A percentile compares a stretch with the other conserved stretches of the same genome.
phyloP scores from a whole-genome alignment of 2,888 invertebrate species.

The Lamproptera curius region DNA sequence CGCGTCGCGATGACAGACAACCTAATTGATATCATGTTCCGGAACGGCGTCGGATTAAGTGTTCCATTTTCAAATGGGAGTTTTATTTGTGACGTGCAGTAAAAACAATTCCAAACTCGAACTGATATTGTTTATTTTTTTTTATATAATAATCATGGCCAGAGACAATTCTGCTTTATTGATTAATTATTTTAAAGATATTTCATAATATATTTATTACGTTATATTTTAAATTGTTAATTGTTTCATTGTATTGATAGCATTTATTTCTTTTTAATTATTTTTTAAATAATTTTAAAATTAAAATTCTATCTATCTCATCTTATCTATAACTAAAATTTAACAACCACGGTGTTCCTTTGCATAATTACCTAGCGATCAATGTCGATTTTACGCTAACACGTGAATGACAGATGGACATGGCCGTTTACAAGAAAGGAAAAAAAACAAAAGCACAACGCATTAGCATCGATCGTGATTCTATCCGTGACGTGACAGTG shows the following conservation, averaged over 20 bases:
- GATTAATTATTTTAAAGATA: neutral
- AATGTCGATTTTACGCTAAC: conserved; percentile 22
- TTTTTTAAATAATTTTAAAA: neutral
- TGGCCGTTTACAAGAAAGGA: conserved; percentile 55
- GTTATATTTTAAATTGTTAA: too few species aligned
- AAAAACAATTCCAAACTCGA: conserved; percentile 10
- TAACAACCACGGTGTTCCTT: conserved; percentile 20
- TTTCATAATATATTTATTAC: too few species aligned
- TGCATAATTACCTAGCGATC: conserved; percentile 13
- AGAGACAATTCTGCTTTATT: neutral
- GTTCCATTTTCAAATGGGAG: conserved; percentile 38
- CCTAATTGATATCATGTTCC: conserved; percentile 70
- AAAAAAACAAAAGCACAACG: conserved; percentile 48
- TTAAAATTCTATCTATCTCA: neutral
- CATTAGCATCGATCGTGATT: conserved; percentile 58
- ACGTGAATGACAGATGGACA: conserved; percentile 36
- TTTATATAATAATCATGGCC: neutral
- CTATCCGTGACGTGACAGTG: conserved; percentile 39
- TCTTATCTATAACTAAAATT: neutral
- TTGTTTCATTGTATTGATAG: too few species aligned
- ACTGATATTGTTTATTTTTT: neutral
- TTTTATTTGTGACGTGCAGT: neutral
- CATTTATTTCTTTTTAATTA: too few species aligned
- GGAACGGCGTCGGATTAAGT: conserved; percentile 45
- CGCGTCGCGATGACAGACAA: conserved; percentile 45